Evolutionary conservation across 1,140 invertebrate species (phyloP), one percentile per base, ranked within the genome.

Genomic region (Pygmarrhopalites habei): DNA sequence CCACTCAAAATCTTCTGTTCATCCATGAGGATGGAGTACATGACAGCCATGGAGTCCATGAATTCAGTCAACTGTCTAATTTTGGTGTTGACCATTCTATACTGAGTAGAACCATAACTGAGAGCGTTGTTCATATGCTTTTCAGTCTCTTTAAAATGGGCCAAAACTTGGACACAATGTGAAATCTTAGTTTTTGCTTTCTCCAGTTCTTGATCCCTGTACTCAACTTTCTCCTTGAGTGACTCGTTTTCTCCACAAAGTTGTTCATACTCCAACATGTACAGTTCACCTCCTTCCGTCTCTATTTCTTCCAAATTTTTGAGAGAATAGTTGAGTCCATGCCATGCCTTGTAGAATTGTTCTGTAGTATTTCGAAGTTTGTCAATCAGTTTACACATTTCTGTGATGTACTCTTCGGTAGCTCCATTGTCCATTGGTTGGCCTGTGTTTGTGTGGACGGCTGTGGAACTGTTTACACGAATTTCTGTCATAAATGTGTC

Each of bases 201-300:
- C 53, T 35, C 35, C 30, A 57, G 14, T 14, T 57, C 53, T 5
- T 57, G 12, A 4, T 41, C n/a, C 15, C 12, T 10, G 19, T 57
- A 35, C 30, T 32, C 53, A 2, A 41, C 12, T 41, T 41, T 35
- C 19, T 57, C 53, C 30, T 41, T 57, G 12, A 57, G 29, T 2
- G 30, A 35, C 7, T 23, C 5, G n/a, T n/a, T 19, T 25, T 57
- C 53, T 2, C 7, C 53, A 28, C 53, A 41, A 3, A 57, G 29
- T 25, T 57, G 53, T 57, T 57, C 53, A 57, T 32, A 57, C 32
- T 57, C 53, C 17, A 57, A 12, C 7, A 57, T 57, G 4, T 12
- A 19, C 7, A 55, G 52, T 21, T 25, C 28, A 15, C 12, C 29
- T 41, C 32, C 53, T 35, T 4, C 19, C 15, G 7, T 21, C 12